Base-by-base conservation (phyloP, 1,140 invertebrate species). In the Drosophila nebulosa region DNA sequence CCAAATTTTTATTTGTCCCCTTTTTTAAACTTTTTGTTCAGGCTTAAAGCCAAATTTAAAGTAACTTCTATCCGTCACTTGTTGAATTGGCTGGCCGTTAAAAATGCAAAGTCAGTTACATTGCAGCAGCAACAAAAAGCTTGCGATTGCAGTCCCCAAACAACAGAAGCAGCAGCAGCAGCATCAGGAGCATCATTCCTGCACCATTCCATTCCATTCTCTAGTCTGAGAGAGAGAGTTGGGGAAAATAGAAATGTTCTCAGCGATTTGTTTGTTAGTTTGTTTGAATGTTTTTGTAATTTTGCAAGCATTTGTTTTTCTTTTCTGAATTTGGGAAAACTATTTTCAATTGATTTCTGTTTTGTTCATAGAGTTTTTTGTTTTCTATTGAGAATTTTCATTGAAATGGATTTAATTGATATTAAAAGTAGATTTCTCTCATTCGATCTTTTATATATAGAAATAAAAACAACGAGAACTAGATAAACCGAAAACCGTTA, bases 351-450 rank as follows among this genome's bases (percentile, higher is more conserved):
- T 46, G 52, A 52, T 27, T 61, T 35, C 12, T 10, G 12, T 18
- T 32, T 21, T 36, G 7, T 7, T 9, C 4, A 24, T 24, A 4
- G 9, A 4, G 30, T 3, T 10, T n/a, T 18, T 27, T 51, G 5
- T 1, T 36, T 16, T 35, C 24, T 0, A 3, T 26, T 14, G 16
- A 46, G 32, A 26, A 53, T 63, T 75, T 75, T 75, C 53, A 74
- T 68, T 69, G 63, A 64, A 75, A 69, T 75, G n/a, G 36, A 46
- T 75, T 76, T 76, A 59, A 76, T 64, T 59, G 46, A 76, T 75
- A 74, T 75, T 75, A 69, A 63, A 74, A 68, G 36, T 14, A 26
- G 32, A 62, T 74, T 68, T 62, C 39, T 4, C 51, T 2, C 5
- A 18, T 42, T 32, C 9, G 10, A 60, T 18, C 36, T 6, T n/a